Conservation (phyloP, 2,797 vertebrate genomes). For the Pantherophis vulpinus region DNA sequence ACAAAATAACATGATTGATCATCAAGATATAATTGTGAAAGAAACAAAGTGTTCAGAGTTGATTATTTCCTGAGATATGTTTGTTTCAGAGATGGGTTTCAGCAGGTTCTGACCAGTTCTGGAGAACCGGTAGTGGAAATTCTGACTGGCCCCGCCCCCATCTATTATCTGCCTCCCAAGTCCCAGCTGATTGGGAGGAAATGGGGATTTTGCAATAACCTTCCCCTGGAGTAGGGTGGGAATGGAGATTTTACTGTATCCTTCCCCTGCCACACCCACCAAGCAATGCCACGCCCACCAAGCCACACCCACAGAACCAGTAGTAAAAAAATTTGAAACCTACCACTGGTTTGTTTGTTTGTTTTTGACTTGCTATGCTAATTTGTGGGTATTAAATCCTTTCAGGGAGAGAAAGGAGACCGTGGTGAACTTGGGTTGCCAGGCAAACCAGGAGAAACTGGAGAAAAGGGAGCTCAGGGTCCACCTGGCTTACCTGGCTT, state of each 20-base stretch:
- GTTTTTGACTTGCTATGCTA: not conserved
- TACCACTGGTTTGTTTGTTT: not conserved
- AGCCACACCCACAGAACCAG: no score
- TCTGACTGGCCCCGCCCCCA: no score
- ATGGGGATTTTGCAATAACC: no score
- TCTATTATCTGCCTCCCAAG: no score
- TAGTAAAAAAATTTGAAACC: no score
- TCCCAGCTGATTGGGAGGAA: no score
- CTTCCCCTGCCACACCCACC: no score
- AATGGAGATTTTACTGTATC: no score
- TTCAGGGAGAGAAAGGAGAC: constrained; percentile 65
- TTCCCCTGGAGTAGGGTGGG: no score
- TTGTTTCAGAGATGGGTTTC: not conserved
- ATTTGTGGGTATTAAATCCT: rapidly evolving
- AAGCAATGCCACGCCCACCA: no score
- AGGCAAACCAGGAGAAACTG: constrained; percentile 46
- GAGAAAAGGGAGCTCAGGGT: constrained; percentile 49
- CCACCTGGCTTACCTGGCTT: constrained; percentile 56
- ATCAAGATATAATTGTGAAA: not conserved
- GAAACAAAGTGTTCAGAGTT: not conserved
- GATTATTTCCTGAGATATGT: not conserved
- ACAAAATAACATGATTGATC: not conserved
- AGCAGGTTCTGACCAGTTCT: no score
- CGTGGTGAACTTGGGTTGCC: constrained; percentile 50
- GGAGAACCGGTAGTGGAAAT: no score